These are phyloP conservation scores for Seriola quinqueradiata DNA, from an alignment of 2,113 vertebrate genomes.

Conservation along the genomic window DNA sequence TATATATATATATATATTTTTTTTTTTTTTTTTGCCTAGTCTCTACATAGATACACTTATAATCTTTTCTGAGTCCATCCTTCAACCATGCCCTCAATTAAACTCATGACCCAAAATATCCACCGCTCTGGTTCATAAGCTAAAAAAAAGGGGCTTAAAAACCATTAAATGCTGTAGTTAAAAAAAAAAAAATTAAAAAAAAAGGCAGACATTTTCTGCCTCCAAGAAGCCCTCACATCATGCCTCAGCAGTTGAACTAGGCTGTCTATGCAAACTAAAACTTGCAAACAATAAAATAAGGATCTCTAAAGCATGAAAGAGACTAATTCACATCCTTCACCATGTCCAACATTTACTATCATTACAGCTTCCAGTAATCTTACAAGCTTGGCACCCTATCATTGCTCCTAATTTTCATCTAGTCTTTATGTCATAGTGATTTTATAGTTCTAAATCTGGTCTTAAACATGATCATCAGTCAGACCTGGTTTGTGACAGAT, in stretches of 20 bases:
- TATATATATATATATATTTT: no score
- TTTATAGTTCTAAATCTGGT: neutral
- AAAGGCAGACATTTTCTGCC: neutral
- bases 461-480: neutral
- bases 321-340: neutral
- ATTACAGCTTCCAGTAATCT: neutral
- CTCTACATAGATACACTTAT: conserved; percentile 20
- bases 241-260: neutral
- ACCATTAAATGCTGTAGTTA: neutral
- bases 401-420: neutral
- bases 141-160: conserved; percentile 11
- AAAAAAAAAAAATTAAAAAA: neutral
- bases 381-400: no score
- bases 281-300: neutral
- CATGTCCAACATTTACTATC: neutral
- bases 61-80: conserved; percentile 48
- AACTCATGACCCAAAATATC: conserved; percentile 47
- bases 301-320: no score
- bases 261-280: conserved; percentile 11
- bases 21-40: neutral
- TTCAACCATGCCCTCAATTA: conserved; percentile 63
- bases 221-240: neutral
- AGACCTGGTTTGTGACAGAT: neutral
- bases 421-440: neutral
- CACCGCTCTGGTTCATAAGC: neutral